Evolutionary conservation across 1,140 invertebrate species (phyloP), one percentile per base, ranked within the genome.

Genomic region (Caenorhabditis brenneri): DNA sequence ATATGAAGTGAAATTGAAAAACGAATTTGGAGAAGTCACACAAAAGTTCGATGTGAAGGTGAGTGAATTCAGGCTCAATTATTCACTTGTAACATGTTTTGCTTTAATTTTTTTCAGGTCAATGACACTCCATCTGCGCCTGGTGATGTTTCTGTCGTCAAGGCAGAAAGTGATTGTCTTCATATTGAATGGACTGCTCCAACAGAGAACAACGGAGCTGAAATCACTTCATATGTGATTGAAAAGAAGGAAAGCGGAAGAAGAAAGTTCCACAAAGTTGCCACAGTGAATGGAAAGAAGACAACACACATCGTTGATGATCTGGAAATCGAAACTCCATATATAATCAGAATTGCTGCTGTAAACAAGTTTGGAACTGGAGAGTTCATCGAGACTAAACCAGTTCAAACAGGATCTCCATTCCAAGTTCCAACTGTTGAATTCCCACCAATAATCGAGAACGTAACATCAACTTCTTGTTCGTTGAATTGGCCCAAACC

Each of bases 111-210:
- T 27, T 42, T 22, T 80, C 48, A 80, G 48, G 79, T 80, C 51
- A 51, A 74, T 29, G 94, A 95, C 91, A 93, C 94, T 81, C 94
- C 96, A 86, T 94, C 94, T 78, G 93, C 94, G 84, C 97, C 97
- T 42, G 94, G 95, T 33, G 95, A 96, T 90, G 96, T 96, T 5
- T 94, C 94, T 48, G 96, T 99, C 86, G 93, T 94, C 82, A 97
- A 99, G 91, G 98, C 96, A 89, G 96, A 96, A 78, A 96, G 96
- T 49, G 97, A 99, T 91, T 99, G 98, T 92, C 97, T 98, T 1
- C 96, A 97, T 91, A 93, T 99, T 5, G 94, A 95, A 89, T 99
- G 97, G 97, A 94, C 88, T 93, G 96, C 92, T 89, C 97, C 97
- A 6, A 93, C 94, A 86, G 94, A 94, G 89, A 96, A 99, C 91